Base-by-base conservation (phyloP, 2,797 vertebrate species). In the Neostethus bicornis region DNA sequence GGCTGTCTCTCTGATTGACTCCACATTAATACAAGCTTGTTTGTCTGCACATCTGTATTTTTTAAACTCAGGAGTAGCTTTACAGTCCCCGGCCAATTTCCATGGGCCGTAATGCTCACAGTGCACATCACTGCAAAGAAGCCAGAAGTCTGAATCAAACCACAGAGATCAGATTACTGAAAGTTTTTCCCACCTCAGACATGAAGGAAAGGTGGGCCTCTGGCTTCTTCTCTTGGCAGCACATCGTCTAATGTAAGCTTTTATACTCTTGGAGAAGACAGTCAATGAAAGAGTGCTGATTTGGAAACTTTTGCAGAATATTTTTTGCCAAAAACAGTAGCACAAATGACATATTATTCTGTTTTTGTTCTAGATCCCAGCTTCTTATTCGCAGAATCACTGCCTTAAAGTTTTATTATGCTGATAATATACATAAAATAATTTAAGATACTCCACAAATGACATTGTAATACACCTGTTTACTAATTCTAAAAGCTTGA, bases 141-240 rank as follows among this genome's bases (percentile, higher is more conserved):
- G 46, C 70, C 72, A 67, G 52, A 77, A 66, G 72, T 77, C 57
- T 43, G 50, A 51, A 79, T 82, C 83, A 75, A 84, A 77, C 47
- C 70, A 68, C 51, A 83, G 77, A 60, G 83, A 82, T 89, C 83
- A 24, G 66, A 50, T 88, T 85, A 61, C 83, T 73, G 69, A 34
- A 68, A 51, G 62, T 61, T 70, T 67, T 71, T 67, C 78, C 61
- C 28, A 68, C 60, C 75, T 83, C 75, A 56, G 65, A 84, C 70
- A 70, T 44, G 52, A 53, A 51, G 46, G 25, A 46, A 64, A 53
- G 56, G 65, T 14, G 39, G 51, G 51, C 21, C 46, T 75, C 49
- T 67, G 66, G 63, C 46, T 47, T 71, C 57, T 47, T 16, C 56
- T 58, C 68, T 49, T 84, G 75, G 44, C 61, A 59, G 47, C 51